Evolutionary conservation across 2,797 vertebrate species (phyloP).

Genomic region (Scyliorhinus canicula): DNA sequence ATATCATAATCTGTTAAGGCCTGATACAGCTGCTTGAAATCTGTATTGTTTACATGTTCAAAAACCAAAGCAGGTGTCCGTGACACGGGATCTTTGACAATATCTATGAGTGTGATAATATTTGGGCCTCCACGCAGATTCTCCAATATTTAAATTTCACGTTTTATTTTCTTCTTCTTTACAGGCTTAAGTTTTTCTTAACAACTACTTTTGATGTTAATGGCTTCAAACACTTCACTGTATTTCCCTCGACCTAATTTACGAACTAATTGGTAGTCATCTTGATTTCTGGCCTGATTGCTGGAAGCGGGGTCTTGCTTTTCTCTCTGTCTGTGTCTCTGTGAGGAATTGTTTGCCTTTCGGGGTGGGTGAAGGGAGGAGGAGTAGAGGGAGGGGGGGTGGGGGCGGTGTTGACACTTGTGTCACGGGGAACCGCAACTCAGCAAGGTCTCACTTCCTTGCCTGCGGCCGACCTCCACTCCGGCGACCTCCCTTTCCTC

Average conservation of each 20-base stretch:
- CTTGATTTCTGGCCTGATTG: slow-evolving; percentile 21
- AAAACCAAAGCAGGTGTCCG: slow-evolving; percentile 97
- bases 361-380: neutral
- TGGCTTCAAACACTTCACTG: too few relatives aligned
- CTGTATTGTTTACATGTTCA: slow-evolving; percentile 99
- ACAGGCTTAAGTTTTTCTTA: too few relatives aligned
- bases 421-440: too few relatives aligned
- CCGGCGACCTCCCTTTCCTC: too few relatives aligned
- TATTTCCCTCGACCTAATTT: too few relatives aligned
- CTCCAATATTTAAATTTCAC: slow-evolving; percentile 99
- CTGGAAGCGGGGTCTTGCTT: slow-evolving; percentile 23
- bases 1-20: slow-evolving; percentile 83
- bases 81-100: slow-evolving; percentile 97
- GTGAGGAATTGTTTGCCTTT: neutral
- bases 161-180: slow-evolving; percentile 99
- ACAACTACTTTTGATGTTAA: too few relatives aligned
- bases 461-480: too few relatives aligned
- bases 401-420: too few relatives aligned
- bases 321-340: neutral
- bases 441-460: too few relatives aligned
- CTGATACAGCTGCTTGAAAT: slow-evolving; percentile 94
- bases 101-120: slow-evolving; percentile 96
- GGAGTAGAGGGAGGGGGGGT: too few relatives aligned
- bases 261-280: too few relatives aligned
- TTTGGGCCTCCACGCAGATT: slow-evolving; percentile 95